Evolutionary conservation across 2,888 invertebrate species (phyloP).

Genomic region (Acleris holmiana): DNA sequence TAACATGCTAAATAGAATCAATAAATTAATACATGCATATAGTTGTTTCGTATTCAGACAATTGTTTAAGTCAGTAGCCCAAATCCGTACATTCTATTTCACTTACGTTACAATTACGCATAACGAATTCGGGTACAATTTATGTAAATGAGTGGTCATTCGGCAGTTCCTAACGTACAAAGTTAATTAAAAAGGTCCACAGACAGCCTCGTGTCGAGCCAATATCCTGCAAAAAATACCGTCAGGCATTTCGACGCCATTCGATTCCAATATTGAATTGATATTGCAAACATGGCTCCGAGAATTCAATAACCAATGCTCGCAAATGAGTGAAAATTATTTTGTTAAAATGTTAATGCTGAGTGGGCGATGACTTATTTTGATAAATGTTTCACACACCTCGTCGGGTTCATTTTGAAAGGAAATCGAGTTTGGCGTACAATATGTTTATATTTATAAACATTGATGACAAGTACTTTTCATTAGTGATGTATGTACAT

Average conservation of each 20-base stretch:
- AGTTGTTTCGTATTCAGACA: neutral
- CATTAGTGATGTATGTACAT: too few species aligned
- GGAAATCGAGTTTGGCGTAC: too few species aligned
- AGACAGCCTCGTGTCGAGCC: conserved; percentile 55
- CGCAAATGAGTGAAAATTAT: conserved; percentile 36
- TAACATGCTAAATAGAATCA: too few species aligned
- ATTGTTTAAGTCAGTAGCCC: neutral
- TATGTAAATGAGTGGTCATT: conserved; percentile 37
- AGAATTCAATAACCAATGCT: conserved; percentile 61
- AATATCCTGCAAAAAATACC: conserved; percentile 60
- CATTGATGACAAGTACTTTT: too few species aligned
- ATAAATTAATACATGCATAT: too few species aligned
- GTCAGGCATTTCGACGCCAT: conserved; percentile 52
- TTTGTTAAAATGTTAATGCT: conserved; percentile 5
- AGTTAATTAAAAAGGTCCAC: conserved; percentile 64
- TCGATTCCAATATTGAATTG: conserved; percentile 51
- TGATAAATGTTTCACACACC: neutral
- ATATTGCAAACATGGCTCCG: conserved; percentile 56
- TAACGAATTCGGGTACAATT: conserved; percentile 28
- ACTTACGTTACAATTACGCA: conserved; percentile 19
- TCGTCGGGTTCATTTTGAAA: too few species aligned
- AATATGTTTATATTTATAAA: too few species aligned
- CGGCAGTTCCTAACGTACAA: conserved; percentile 44
- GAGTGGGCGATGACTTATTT: conserved; percentile 7
- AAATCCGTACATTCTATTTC: conserved; percentile 13